Conservation (phyloP, 2,113 vertebrate genomes). For the Sturnus vulgaris region DNA sequence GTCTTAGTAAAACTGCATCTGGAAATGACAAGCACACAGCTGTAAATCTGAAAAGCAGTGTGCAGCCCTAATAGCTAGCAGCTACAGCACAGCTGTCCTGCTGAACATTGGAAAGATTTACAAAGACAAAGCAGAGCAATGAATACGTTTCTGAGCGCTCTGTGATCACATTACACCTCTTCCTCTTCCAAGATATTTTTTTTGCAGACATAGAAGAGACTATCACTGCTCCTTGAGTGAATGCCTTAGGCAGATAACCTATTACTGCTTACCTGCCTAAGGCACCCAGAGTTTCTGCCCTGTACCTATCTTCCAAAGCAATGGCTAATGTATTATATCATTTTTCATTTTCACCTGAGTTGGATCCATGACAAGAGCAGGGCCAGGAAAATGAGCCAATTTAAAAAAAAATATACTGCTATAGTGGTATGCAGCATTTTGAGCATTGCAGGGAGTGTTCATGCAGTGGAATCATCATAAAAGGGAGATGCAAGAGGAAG, state of each 20-base stretch:
- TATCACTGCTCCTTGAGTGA: background rate
- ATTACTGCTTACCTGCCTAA: background rate
- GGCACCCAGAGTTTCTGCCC: background rate
- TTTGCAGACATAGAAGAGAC: background rate
- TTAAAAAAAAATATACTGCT: background rate
- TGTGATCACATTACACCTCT: slow-evolving; percentile 17
- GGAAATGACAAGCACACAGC: slow-evolving; percentile 75
- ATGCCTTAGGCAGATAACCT: background rate
- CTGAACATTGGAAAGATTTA: slow-evolving; percentile 67
- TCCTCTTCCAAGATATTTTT: background rate
- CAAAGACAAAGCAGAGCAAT: slow-evolving; percentile 62
- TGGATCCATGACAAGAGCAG: background rate
- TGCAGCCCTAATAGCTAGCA: slow-evolving; percentile 77
- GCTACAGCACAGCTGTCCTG: slow-evolving; percentile 58
- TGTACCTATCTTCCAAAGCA: background rate
- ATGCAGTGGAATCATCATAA: background rate
- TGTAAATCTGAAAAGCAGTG: slow-evolving; percentile 75
- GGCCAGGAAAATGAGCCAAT: background rate
- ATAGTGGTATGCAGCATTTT: background rate
- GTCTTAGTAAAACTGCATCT: slow-evolving; percentile 79
- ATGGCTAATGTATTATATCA: background rate
- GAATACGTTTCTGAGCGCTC: background rate
- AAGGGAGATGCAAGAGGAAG: background rate
- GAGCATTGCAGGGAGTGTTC: background rate
- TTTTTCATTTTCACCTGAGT: background rate